These are phyloP conservation scores for Rhabdomys dilectus DNA, from an alignment of 2,113 vertebrate genomes.

Conservation along the genomic window DNA sequence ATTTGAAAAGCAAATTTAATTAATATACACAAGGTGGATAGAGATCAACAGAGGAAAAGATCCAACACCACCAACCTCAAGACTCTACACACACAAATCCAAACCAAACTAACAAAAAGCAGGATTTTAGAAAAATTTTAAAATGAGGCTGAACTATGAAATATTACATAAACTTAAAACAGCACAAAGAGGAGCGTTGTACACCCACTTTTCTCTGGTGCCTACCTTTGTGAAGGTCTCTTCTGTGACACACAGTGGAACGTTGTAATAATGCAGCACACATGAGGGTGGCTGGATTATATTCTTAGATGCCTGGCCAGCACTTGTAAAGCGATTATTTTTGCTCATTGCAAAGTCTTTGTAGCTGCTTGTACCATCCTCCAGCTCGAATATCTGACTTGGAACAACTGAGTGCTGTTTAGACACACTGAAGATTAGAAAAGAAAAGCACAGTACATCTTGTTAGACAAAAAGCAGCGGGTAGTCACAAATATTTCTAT, in stretches of 20 bases:
- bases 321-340: conserved; percentile 98
- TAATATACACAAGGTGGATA: neutral
- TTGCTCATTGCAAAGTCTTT: conserved; percentile 99
- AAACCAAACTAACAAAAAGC: neutral
- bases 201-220: neutral
- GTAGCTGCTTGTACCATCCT: conserved; percentile 97
- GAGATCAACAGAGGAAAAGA: neutral
- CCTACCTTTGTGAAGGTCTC: conserved; percentile 94
- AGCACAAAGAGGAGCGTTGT: neutral
- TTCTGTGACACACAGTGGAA: conserved; percentile 94
- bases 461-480: conserved; percentile 63
- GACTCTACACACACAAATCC: neutral
- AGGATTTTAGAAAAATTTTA: neutral
- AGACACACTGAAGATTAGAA: conserved; percentile 90
- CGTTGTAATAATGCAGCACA: conserved; percentile 97
- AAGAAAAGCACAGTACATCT: conserved; percentile 31
- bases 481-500: conserved; percentile 21
- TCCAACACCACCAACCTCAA: neutral
- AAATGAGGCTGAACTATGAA: conserved; percentile 11
- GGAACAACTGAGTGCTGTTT: conserved; percentile 98
- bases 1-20: neutral
- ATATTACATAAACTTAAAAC: neutral
- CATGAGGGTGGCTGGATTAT: conserved; percentile 98
- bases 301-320: conserved; percentile 97
- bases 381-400: conserved; percentile 97